Conservation (phyloP, 2,113 vertebrate genomes). For the Athene noctua region DNA sequence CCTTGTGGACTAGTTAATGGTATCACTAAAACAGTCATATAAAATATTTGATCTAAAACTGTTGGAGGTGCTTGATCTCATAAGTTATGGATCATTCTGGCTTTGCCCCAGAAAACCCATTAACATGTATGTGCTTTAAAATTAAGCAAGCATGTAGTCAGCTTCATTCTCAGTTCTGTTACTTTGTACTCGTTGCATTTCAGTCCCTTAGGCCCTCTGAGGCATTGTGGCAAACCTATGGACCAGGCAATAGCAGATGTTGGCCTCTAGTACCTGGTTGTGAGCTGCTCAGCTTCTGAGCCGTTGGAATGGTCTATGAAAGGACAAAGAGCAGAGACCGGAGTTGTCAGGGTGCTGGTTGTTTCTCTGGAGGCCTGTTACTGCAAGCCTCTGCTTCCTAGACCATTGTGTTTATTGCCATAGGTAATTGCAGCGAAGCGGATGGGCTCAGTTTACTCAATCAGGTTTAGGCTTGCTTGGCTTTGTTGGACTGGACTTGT, state of each 20-base stretch:
- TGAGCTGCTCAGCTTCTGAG: not conserved
- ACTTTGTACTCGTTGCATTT: accelerated
- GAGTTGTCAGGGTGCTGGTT: not conserved
- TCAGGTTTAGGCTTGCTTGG: slow-evolving; percentile 51
- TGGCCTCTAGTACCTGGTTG: not conserved
- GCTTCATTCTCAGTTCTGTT: not conserved
- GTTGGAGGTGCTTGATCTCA: not conserved
- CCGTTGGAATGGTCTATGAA: not conserved
- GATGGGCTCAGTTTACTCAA: slow-evolving; percentile 4
- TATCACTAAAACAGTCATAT: not conserved
- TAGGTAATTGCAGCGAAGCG: not conserved
- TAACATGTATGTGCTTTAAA: not conserved
- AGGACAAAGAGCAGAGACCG: not conserved
- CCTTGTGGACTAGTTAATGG: not conserved
- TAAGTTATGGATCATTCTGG: not conserved
- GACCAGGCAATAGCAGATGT: accelerated
- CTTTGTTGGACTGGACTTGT: slow-evolving; percentile 8
- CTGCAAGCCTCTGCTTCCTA: slow-evolving; percentile 44
- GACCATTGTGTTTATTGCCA: not conserved
- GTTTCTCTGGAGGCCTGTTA: slow-evolving; percentile 4
- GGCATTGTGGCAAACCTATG: accelerated
- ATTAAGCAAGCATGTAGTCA: not conserved
- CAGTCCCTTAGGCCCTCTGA: accelerated
- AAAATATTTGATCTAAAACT: not conserved
- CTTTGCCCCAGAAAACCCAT: not conserved